These are phyloP conservation scores for Keiferia lycopersicella DNA, from an alignment of 2,888 invertebrate species.

Conservation along the genomic window DNA sequence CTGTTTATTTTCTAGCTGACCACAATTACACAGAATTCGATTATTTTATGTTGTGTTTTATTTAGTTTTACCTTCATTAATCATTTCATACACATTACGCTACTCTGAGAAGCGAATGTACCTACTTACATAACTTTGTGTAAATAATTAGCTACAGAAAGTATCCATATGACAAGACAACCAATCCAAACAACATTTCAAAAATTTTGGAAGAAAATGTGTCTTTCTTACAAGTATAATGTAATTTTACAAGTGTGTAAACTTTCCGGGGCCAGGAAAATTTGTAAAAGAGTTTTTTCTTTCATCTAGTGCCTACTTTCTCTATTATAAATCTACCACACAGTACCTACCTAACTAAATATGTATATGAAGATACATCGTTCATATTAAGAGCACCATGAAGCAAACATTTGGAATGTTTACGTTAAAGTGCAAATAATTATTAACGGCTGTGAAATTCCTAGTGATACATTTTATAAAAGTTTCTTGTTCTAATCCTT, in stretches of 20 bases:
- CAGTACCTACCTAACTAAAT: too few species aligned
- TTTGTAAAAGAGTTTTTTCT: too few species aligned
- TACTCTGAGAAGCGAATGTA: neutral
- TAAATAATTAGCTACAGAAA: neutral
- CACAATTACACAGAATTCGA: constrained; percentile 66
- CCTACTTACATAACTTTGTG: neutral
- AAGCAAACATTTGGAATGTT: neutral
- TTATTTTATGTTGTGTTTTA: constrained; percentile 64
- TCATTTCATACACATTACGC: constrained; percentile 28
- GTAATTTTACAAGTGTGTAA: neutral
- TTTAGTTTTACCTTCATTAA: constrained; percentile 41
- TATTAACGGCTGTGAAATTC: constrained; percentile 62
- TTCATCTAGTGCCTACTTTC: too few species aligned
- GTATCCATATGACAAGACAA: neutral
- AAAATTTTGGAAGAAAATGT: neutral
- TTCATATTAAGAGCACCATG: neutral
- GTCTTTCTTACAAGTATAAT: too few species aligned
- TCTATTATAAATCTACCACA: too few species aligned
- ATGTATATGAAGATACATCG: too few species aligned
- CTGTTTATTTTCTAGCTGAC: constrained; percentile 50
- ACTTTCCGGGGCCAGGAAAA: neutral
- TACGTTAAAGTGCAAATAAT: constrained; percentile 50
- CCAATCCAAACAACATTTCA: too few species aligned
- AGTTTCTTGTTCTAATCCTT: constrained; percentile 31
- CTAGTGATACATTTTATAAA: constrained; percentile 58